Evolutionary conservation across 2,888 invertebrate species (phyloP), one percentile per base, ranked within the genome.

Genomic region (Drosophila infuscata): DNA sequence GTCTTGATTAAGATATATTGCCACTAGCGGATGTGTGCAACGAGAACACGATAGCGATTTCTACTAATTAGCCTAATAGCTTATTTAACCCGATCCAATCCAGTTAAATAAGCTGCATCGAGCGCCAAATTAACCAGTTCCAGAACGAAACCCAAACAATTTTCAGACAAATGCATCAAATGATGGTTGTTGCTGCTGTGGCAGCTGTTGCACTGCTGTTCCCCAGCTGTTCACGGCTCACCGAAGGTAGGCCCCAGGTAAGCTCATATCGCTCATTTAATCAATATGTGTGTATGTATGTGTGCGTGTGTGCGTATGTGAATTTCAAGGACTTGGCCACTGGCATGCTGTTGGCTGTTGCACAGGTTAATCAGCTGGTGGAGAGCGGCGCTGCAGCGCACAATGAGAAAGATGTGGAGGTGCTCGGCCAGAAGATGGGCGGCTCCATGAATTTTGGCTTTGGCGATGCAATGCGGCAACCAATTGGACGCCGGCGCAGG

Each of bases 301-400:
- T 49, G 36, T 20, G 20, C 8, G n/a, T 12, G 15, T 33, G 30
- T 32, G 6, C 2, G 30, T 60, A 20, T 56, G 43, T 46, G 2
- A 33, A 25, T 41, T 67, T 46, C 12, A 51, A 91, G 91, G 86
- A 91, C 15, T 3, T 89, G 9, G 53, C 64, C 62, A 71, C 74
- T 0, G 75, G 78, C 17, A 67, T 83, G 25, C 20, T 91, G 33
- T 29, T 89, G 82, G 82, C 77, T 4, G 65, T 61, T 6, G 79
- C 76, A 0, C 88, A 91, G 52, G 9, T 68, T 1, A 82, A 91
- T 66, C 86, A 91, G 5, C n/a, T 79, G 6, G 8, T 81, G 29
- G 89, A 88, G 6, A 77, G 74, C 7, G 91, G 91, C 6, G 91
- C 81, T 1, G 92, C 81, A 0, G 70, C 76, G 0, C 59, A 52